Percentiles rank a stretch among this genome's conserved stretches.
Conservation (phyloP, 2,113 vertebrate species). For the Nannospalax galili region DNA sequence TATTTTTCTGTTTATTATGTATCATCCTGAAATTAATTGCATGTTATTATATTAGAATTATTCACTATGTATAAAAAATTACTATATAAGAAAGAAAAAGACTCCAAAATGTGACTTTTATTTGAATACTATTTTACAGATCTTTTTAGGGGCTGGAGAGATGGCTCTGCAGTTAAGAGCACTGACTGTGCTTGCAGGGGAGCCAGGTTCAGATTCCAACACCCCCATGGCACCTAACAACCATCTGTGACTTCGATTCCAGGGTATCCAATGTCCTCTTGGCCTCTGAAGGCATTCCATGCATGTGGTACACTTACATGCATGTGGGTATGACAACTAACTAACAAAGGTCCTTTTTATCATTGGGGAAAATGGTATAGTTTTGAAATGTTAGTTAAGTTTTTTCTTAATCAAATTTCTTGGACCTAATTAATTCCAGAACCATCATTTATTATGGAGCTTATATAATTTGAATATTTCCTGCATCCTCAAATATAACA, state of each 20-base stretch:
- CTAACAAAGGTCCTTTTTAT: neutral
- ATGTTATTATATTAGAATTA: neutral
- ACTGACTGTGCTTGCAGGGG: no score
- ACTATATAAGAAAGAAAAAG: neutral
- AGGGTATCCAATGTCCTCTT: no score
- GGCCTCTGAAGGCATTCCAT: no score
- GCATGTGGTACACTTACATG: no score
- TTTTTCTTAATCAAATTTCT: conserved; percentile 2
- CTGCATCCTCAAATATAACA: neutral
- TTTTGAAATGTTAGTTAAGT: conserved; percentile 13
- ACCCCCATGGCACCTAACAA: no score
- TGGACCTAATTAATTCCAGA: conserved; percentile 30
- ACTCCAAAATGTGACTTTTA: neutral
- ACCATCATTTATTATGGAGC: neutral
- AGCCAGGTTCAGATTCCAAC: no score
- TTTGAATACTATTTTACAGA: neutral
- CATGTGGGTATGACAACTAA: no score
- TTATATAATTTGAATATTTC: neutral
- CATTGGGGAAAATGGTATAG: neutral
- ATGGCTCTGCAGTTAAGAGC: no score
- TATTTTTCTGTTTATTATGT: conserved; percentile 2
- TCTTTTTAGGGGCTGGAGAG: no score
- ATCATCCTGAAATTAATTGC: neutral
- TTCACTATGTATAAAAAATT: neutral
- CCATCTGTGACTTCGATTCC: no score